Evolutionary conservation across 2,888 invertebrate species (phyloP).

Genomic region (Aricia artaxerxes): DNA sequence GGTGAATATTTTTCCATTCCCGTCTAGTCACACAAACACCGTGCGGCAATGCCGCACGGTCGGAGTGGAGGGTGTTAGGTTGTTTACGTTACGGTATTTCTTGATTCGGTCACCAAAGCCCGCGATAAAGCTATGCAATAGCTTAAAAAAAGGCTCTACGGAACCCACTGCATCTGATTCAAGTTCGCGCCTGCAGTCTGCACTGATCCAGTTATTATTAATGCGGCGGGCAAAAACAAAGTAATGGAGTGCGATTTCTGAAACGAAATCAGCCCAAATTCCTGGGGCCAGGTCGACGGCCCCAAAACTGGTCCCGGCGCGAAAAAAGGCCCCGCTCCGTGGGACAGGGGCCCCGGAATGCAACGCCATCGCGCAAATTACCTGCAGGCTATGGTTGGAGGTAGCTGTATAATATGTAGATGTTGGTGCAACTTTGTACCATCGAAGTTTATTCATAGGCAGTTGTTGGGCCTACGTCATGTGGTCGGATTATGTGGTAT

Average conservation of each 20-base stretch:
- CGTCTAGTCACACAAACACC: no score
- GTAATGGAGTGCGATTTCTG: slow-evolving; percentile 72
- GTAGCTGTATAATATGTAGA: neutral
- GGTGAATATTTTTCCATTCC: no score
- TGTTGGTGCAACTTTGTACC: neutral
- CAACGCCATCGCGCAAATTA: slow-evolving; percentile 25
- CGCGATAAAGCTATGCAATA: neutral
- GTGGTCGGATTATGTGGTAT: no score
- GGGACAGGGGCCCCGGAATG: slow-evolving; percentile 41
- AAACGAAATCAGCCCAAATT: slow-evolving; percentile 70
- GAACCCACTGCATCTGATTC: slow-evolving; percentile 46
- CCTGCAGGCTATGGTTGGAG: neutral
- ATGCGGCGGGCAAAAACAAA: slow-evolving; percentile 69
- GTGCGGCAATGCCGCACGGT: no score
- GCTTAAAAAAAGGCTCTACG: slow-evolving; percentile 40
- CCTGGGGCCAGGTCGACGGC: slow-evolving; percentile 54
- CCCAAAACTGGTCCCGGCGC: slow-evolving; percentile 67
- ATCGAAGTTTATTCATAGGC: no score
- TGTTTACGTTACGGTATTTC: no score
- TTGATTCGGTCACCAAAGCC: no score
- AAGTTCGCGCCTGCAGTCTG: slow-evolving; percentile 51
- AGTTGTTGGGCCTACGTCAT: no score
- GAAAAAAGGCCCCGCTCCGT: slow-evolving; percentile 66
- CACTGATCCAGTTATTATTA: slow-evolving; percentile 78
- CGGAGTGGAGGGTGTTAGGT: no score